Percentiles rank a stretch among this genome's conserved stretches.
Evolutionary conservation across 2,888 invertebrate species (phyloP).

Genomic region (Polyommatus icarus): DNA sequence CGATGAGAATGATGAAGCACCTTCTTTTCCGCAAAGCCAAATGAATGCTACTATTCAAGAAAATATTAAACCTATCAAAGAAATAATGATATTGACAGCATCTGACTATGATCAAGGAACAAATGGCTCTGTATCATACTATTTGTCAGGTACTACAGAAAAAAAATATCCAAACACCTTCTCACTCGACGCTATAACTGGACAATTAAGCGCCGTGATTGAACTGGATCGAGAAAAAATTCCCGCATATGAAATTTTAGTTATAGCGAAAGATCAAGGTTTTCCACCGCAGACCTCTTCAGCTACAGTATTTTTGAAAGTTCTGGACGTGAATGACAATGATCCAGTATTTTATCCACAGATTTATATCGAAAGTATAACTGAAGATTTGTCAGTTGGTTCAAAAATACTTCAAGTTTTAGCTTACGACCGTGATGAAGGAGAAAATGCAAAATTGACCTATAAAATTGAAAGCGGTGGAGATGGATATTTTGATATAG

Average conservation of each 20-base stretch:
- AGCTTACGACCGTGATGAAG: conserved; percentile 92
- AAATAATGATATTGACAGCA: conserved; percentile 91
- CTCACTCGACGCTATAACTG: conserved; percentile 89
- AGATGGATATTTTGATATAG: conserved; percentile 89
- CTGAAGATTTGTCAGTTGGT: conserved; percentile 84
- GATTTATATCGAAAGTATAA: conserved; percentile 89
- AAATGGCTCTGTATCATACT: conserved; percentile 94
- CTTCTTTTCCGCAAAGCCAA: conserved; percentile 87
- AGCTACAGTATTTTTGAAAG: conserved; percentile 89
- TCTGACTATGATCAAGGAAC: conserved; percentile 96
- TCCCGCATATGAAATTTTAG: conserved; percentile 88
- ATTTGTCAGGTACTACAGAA: conserved; percentile 87
- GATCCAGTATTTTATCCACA: conserved; percentile 94
- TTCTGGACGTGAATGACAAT: conserved; percentile 96
- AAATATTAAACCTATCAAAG: conserved; percentile 88
- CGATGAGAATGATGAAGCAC: conserved; percentile 97
- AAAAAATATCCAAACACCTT: conserved; percentile 92
- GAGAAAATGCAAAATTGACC: conserved; percentile 91
- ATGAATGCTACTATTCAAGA: conserved; percentile 90
- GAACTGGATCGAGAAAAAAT: conserved; percentile 91
- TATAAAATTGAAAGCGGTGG: conserved; percentile 89
- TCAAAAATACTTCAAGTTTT: conserved; percentile 86
- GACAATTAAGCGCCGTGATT: conserved; percentile 88
- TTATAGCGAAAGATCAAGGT: conserved; percentile 95
- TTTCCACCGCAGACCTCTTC: conserved; percentile 94